Evolutionary conservation across 2,113 vertebrate species (phyloP).

Genomic region (Nothobranchius furzeri): DNA sequence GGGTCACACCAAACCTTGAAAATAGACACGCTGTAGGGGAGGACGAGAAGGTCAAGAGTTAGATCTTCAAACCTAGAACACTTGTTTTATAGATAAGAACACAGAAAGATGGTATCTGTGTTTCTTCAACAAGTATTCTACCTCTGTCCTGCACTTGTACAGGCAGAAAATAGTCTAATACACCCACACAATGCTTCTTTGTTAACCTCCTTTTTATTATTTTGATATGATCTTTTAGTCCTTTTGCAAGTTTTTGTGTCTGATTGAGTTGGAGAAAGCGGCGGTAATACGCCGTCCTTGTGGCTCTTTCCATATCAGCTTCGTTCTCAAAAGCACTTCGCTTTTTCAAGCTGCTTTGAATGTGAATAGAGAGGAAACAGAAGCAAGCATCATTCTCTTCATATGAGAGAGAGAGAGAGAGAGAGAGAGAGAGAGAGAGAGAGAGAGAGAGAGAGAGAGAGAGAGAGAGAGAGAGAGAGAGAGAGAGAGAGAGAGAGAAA

Average conservation of each 20-base stretch:
- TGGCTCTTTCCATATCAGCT: slow-evolving; percentile 53
- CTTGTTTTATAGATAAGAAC: slow-evolving; percentile 37
- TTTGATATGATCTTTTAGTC: slow-evolving; percentile 54
- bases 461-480: slow-evolving; percentile 8
- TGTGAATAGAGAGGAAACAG: slow-evolving; percentile 68
- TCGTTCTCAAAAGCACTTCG: slow-evolving; percentile 63
- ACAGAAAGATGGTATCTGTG: slow-evolving; percentile 24
- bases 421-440: slow-evolving; percentile 21
- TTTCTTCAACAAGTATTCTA: slow-evolving; percentile 42
- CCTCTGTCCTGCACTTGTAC: slow-evolving; percentile 4
- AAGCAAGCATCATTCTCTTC: slow-evolving; percentile 68
- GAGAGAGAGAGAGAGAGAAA: slow-evolving; percentile 11
- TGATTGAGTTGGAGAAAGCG: slow-evolving; percentile 57
- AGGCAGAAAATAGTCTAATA: slow-evolving; percentile 1
- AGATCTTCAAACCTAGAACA: slow-evolving; percentile 39
- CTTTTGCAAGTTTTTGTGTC: slow-evolving; percentile 46
- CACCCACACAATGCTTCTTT: slow-evolving; percentile 40
- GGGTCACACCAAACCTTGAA: slow-evolving; percentile 41
- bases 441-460: slow-evolving; percentile 1
- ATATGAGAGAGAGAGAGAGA: slow-evolving; percentile 7
- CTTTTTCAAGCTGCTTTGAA: slow-evolving; percentile 71
- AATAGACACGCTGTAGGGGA: slow-evolving; percentile 37
- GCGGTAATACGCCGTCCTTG: slow-evolving; percentile 47
- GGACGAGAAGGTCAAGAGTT: slow-evolving; percentile 51
- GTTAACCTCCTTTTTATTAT: slow-evolving; percentile 51